Evolutionary conservation across 1,140 invertebrate species (phyloP).

Genomic region (Drosophila arizonae): DNA sequence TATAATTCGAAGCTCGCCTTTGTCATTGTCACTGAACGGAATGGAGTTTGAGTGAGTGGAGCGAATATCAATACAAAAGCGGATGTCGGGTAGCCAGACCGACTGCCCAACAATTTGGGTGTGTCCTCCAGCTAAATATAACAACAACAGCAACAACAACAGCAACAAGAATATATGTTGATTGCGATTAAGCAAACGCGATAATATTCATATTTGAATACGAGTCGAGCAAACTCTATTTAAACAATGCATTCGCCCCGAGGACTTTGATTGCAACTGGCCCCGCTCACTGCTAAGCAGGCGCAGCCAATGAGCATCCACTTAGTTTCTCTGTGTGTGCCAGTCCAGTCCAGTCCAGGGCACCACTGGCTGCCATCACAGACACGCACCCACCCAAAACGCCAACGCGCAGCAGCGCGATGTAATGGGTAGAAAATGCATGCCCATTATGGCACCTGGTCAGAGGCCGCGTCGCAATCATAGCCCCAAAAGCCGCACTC

Average conservation of each 20-base stretch:
- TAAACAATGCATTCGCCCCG: slow-evolving; percentile 73
- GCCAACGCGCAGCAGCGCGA: slow-evolving; percentile 35
- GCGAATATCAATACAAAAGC: slow-evolving; percentile 40
- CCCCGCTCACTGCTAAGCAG: slow-evolving; percentile 37
- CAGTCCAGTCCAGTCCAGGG: slow-evolving; percentile 1
- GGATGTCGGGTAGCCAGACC: slow-evolving; percentile 27
- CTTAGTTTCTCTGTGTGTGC: slow-evolving; percentile 11
- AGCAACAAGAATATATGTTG: slow-evolving; percentile 57
- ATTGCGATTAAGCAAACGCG: slow-evolving; percentile 79
- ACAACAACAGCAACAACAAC: not conserved
- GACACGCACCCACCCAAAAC: slow-evolving; percentile 72
- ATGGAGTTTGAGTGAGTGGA: slow-evolving; percentile 32
- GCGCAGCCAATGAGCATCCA: slow-evolving; percentile 47
- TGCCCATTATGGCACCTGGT: slow-evolving; percentile 78
- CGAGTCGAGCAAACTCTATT: slow-evolving; percentile 66
- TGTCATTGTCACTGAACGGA: slow-evolving; percentile 41
- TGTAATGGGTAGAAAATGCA: slow-evolving; percentile 69
- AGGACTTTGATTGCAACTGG: slow-evolving; percentile 39
- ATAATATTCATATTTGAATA: slow-evolving; percentile 83
- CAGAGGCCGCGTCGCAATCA: slow-evolving; percentile 26
- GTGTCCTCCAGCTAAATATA: slow-evolving; percentile 51
- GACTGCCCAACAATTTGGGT: slow-evolving; percentile 35
- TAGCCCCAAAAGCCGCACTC: not conserved
- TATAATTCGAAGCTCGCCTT: slow-evolving; percentile 7
- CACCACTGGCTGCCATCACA: slow-evolving; percentile 13